These are phyloP conservation scores for Geococcyx californianus DNA, from an alignment of 2,113 vertebrate species.

Conservation along the genomic window DNA sequence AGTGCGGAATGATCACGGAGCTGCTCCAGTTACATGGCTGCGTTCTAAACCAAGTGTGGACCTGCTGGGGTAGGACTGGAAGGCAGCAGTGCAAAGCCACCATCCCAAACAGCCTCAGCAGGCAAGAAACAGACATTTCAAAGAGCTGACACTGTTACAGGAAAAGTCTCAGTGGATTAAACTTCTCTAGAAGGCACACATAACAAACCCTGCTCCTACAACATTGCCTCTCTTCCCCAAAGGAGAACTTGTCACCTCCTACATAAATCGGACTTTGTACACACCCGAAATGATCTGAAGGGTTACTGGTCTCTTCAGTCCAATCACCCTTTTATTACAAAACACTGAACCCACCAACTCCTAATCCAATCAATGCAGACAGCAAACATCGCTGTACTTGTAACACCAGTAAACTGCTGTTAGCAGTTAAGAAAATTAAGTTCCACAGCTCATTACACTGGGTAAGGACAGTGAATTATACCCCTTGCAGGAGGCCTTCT, in stretches of 20 bases:
- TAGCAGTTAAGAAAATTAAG: not conserved
- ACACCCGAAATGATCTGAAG: not conserved
- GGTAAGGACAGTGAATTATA: not conserved
- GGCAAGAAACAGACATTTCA: accelerated
- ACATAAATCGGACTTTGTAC: accelerated
- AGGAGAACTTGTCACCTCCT: not conserved
- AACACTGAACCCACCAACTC: not conserved
- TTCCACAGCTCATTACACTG: conserved; percentile 1
- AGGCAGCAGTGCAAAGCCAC: not conserved
- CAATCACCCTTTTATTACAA: not conserved
- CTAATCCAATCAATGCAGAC: not conserved
- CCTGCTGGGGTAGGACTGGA: too few species aligned
- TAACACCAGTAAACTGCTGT: not conserved
- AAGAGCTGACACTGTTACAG: not conserved
- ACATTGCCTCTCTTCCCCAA: not conserved
- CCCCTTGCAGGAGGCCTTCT: not conserved
- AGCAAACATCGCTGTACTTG: not conserved
- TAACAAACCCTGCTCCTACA: not conserved
- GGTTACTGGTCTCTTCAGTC: not conserved
- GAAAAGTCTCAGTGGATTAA: not conserved
- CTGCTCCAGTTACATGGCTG: not conserved
- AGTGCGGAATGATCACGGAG: not conserved
- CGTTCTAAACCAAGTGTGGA: accelerated
- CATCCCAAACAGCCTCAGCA: not conserved
- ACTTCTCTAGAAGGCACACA: not conserved